Percentiles rank a stretch among this genome's conserved stretches.
These are phyloP conservation scores for Ophion ellenae DNA, from an alignment of 2,888 invertebrate species.

Conservation along the genomic window DNA sequence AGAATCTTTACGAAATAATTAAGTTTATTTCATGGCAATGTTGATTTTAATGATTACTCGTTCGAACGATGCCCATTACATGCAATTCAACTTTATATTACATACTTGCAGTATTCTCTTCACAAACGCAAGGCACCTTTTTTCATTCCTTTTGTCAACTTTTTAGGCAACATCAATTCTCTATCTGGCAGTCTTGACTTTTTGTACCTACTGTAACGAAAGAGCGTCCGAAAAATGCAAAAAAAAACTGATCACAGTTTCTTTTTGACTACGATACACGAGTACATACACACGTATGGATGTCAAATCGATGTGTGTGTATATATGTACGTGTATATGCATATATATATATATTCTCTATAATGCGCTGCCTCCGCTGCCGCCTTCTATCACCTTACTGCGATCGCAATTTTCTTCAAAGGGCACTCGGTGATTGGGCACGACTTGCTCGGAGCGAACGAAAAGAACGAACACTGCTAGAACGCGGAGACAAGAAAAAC, in stretches of 20 bases:
- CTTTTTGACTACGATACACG: too few species aligned
- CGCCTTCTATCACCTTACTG: conserved; percentile 78
- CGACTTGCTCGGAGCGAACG: conserved; percentile 43
- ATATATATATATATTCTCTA: conserved; percentile 69
- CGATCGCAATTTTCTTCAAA: conserved; percentile 76
- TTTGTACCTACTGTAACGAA: not conserved
- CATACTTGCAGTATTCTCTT: conserved; percentile 33
- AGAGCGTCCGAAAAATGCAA: not conserved
- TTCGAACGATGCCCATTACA: conserved; percentile 25
- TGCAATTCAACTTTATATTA: conserved; percentile 30
- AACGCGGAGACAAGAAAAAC: conserved; percentile 17
- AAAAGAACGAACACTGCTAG: conserved; percentile 22
- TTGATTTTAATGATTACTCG: not conserved
- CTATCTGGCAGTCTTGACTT: conserved; percentile 68
- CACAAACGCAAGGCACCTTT: conserved; percentile 67
- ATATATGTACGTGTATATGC: conserved; percentile 57
- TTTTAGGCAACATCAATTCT: conserved; percentile 73
- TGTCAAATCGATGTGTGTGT: conserved; percentile 21
- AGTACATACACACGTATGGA: conserved; percentile 6
- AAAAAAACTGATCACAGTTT: not conserved
- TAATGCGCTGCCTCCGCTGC: conserved; percentile 79
- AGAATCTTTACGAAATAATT: not conserved
- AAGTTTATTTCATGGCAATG: not conserved
- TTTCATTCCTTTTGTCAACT: conserved; percentile 74
- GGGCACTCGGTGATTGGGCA: conserved; percentile 71